Conservation (phyloP, 1,140 invertebrate species). For the Drosophila ambigua region DNA sequence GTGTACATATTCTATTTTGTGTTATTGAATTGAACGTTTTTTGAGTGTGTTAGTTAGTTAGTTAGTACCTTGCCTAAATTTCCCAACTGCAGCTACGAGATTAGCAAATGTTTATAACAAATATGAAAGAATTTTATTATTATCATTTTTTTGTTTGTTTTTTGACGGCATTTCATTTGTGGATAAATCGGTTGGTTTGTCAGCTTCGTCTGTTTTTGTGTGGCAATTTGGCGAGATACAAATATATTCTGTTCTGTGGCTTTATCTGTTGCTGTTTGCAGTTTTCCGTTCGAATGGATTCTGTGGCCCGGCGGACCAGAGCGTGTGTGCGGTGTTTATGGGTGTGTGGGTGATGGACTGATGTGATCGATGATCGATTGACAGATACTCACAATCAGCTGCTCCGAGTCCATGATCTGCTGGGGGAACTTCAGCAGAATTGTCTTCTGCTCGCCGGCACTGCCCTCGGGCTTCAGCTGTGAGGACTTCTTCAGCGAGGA, state of each 20-base stretch:
- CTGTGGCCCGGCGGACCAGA: not conserved
- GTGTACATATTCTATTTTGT: slow-evolving; percentile 17
- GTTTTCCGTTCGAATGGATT: slow-evolving; percentile 38
- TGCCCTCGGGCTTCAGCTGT: slow-evolving; percentile 58
- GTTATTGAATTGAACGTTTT: slow-evolving; percentile 28
- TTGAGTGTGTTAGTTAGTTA: slow-evolving; percentile 20
- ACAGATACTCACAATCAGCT: slow-evolving; percentile 75
- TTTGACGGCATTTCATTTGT: slow-evolving; percentile 35
- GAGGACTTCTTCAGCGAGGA: slow-evolving; percentile 72
- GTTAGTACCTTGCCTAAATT: slow-evolving; percentile 81
- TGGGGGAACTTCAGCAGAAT: slow-evolving; percentile 79
- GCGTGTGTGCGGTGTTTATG: not conserved
- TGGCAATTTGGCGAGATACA: slow-evolving; percentile 24
- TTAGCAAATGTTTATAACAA: slow-evolving; percentile 48
- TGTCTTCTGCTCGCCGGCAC: slow-evolving; percentile 78
- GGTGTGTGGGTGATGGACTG: not conserved
- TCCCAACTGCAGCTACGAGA: slow-evolving; percentile 82
- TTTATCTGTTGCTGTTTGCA: slow-evolving; percentile 15
- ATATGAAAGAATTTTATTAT: slow-evolving; percentile 66
- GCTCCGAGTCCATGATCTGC: slow-evolving; percentile 76
- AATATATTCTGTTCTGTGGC: slow-evolving; percentile 3
- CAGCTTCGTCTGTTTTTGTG: slow-evolving; percentile 1
- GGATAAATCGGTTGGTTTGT: slow-evolving; percentile 2
- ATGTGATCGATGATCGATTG: not conserved
- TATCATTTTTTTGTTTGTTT: slow-evolving; percentile 14